These are phyloP conservation scores for Coleophora deauratella DNA, from an alignment of 2,888 invertebrate species.

Conservation along the genomic window DNA sequence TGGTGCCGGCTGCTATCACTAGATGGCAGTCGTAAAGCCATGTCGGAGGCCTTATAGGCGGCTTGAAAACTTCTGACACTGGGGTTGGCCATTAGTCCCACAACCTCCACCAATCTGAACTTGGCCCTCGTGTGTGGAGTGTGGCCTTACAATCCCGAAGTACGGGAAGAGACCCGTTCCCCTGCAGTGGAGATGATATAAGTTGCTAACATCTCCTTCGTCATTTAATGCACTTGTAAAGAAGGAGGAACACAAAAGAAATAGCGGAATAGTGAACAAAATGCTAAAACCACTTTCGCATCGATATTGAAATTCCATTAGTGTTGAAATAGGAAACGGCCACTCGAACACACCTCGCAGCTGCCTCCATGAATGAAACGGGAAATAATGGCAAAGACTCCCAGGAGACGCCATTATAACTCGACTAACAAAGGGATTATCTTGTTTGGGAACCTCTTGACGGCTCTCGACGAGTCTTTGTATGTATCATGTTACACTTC, in stretches of 20 bases:
- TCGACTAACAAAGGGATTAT: conserved; percentile 67
- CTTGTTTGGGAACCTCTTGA: conserved; percentile 72
- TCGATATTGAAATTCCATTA: conserved; percentile 56
- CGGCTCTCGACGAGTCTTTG: conserved; percentile 55
- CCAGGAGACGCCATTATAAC: conserved; percentile 59
- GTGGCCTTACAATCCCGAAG: too few relatives aligned
- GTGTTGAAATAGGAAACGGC: conserved; percentile 60
- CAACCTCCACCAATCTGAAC: too few relatives aligned
- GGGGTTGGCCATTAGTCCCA: too few relatives aligned
- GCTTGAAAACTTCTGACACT: too few relatives aligned
- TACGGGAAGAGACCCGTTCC: too few relatives aligned
- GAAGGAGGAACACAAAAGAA: background rate
- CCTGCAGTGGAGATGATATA: too few relatives aligned
- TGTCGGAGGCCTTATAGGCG: too few relatives aligned
- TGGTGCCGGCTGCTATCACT: too few relatives aligned
- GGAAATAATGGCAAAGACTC: conserved; percentile 56
- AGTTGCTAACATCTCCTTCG: too few relatives aligned
- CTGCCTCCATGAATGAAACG: conserved; percentile 57
- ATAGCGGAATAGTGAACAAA: conserved; percentile 26
- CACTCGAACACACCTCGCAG: conserved; percentile 51
- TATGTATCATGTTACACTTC: conserved; percentile 62
- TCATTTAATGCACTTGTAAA: background rate
- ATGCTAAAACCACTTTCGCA: conserved; percentile 13
- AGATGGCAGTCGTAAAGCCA: too few relatives aligned
- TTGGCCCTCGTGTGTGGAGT: too few relatives aligned